A percentile compares a stretch with the other conserved stretches of the same genome.
Conservation (phyloP, 2,113 vertebrate genomes). For the Meriones unguiculatus region DNA sequence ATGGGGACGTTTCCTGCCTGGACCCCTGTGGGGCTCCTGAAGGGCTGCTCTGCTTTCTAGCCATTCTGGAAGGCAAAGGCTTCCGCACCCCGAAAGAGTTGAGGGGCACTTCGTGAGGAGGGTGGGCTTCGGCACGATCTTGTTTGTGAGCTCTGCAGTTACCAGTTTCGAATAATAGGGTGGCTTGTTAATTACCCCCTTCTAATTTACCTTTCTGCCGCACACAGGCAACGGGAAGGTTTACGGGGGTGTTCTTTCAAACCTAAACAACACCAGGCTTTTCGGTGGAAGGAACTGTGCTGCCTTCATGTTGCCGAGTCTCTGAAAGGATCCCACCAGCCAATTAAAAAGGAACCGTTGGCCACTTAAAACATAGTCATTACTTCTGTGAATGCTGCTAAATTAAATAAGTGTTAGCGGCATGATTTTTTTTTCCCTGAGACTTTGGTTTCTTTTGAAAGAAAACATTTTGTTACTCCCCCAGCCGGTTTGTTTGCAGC, state of each 20-base stretch:
- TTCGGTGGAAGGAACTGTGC: neutral
- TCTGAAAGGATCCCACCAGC: slow-evolving; percentile 54
- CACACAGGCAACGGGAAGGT: neutral
- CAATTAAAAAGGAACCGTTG: slow-evolving; percentile 49
- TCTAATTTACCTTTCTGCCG: slow-evolving; percentile 1
- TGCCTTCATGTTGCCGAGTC: neutral
- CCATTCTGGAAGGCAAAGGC: neutral
- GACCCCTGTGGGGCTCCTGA: neutral
- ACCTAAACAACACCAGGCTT: neutral
- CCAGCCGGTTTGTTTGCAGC: neutral
- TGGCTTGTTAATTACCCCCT: slow-evolving; percentile 23
- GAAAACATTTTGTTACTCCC: slow-evolving; percentile 57
- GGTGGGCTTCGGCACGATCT: neutral
- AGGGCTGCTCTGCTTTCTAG: slow-evolving; percentile 28
- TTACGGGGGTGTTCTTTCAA: neutral
- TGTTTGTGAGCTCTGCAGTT: slow-evolving; percentile 31
- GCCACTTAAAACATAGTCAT: slow-evolving; percentile 61
- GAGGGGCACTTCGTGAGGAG: neutral
- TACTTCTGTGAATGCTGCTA: slow-evolving; percentile 62
- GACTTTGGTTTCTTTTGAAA: slow-evolving; percentile 65
- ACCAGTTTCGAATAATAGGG: slow-evolving; percentile 7
- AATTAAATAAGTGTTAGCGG: slow-evolving; percentile 75
- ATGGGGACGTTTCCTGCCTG: neutral
- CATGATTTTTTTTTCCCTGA: neutral
- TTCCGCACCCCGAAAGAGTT: neutral